These are phyloP conservation scores for Drosophila kikkawai DNA, from an alignment of 1,140 invertebrate species.

Conservation along the genomic window DNA sequence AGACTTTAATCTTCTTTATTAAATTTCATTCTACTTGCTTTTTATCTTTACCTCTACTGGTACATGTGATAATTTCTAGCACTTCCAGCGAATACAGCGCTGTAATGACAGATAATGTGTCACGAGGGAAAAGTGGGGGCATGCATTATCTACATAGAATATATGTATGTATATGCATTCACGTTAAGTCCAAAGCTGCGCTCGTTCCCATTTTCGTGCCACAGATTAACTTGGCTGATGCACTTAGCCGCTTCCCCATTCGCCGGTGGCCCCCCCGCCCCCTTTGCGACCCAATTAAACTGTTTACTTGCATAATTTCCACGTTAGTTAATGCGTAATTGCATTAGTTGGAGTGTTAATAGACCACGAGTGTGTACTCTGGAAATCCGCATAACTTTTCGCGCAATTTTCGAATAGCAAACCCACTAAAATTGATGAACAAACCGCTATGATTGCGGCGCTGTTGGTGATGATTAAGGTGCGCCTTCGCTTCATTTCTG, in stretches of 20 bases:
- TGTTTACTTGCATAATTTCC: slow-evolving; percentile 81
- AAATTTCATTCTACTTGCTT: not conserved
- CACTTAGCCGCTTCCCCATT: slow-evolving; percentile 29
- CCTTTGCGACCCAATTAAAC: slow-evolving; percentile 74
- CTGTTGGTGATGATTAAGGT: slow-evolving; percentile 52
- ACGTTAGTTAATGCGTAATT: slow-evolving; percentile 73
- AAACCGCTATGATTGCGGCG: slow-evolving; percentile 50
- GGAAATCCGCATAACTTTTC: slow-evolving; percentile 64
- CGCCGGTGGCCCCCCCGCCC: slow-evolving; percentile 6
- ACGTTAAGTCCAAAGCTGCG: slow-evolving; percentile 17
- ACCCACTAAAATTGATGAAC: slow-evolving; percentile 68
- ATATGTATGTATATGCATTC: slow-evolving; percentile 8
- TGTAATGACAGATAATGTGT: slow-evolving; percentile 16
- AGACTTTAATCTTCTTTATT: not conserved
- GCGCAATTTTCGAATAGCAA: slow-evolving; percentile 72
- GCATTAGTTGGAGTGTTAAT: slow-evolving; percentile 59
- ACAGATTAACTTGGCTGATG: slow-evolving; percentile 34
- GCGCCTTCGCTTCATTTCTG: slow-evolving; percentile 43
- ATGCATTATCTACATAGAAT: slow-evolving; percentile 13
- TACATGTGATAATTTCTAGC: slow-evolving; percentile 5
- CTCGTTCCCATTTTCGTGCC: slow-evolving; percentile 36
- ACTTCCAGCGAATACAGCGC: not conserved
- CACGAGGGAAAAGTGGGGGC: slow-evolving; percentile 2
- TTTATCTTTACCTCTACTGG: not conserved
- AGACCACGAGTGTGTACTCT: slow-evolving; percentile 32